Percentiles rank a stretch among this genome's conserved stretches.
Evolutionary conservation across 2,797 vertebrate genomes (phyloP).

Genomic region (Iguana delicatissima): DNA sequence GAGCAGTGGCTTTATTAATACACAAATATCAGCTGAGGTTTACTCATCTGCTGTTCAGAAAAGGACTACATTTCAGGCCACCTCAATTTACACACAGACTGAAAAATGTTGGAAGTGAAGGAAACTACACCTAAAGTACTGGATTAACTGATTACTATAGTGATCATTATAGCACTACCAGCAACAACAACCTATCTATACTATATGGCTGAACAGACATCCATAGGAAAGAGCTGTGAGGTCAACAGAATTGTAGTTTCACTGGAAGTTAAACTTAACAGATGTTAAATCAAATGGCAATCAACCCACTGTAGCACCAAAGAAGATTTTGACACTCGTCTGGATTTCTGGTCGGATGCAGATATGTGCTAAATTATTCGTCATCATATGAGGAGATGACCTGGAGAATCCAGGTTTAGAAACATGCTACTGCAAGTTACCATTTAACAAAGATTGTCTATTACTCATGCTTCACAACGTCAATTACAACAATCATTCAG

Average conservation of each 20-base stretch:
- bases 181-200: no score
- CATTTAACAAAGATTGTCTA: neutral
- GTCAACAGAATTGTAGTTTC: neutral
- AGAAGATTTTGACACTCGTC: neutral
- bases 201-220: no score
- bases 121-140: neutral
- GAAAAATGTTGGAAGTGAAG: neutral
- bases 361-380: neutral
- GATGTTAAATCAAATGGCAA: neutral
- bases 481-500: slow-evolving; percentile 9
- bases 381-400: neutral
- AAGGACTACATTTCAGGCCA: neutral
- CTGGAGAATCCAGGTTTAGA: neutral
- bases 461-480: neutral
- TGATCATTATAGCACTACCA: no score
- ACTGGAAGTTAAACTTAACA: no score
- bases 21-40: neutral
- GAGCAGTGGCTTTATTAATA: neutral
- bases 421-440: neutral
- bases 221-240: neutral
- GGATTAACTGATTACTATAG: neutral
- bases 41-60: neutral
- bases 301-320: neutral
- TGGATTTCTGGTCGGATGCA: neutral
- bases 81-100: neutral